Evolutionary conservation across 2,113 vertebrate genomes (phyloP), one percentile per base, ranked within the genome.

Genomic region (Furnarius figulus): DNA sequence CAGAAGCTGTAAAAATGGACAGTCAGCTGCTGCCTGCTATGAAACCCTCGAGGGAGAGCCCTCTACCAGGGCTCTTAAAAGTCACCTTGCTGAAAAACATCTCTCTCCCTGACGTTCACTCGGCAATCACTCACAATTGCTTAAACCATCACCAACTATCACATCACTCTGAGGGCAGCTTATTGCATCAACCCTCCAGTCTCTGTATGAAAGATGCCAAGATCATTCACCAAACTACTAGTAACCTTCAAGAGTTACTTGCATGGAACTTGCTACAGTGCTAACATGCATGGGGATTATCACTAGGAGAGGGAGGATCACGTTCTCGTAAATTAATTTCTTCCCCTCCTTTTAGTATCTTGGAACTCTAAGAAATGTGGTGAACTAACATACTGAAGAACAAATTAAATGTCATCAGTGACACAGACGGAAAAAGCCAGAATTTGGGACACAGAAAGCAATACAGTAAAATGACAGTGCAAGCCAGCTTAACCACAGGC

Each of bases 111-210:
- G 56, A 40, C 0, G 1, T 16, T 74, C 6, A 2, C 73, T 65
- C 0, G 0, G 59, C 42, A 47, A 20, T 8, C 4, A 1, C 63
- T 86, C 68, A 46, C 49, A 33, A 14, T 1, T 68, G 30, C 5
- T 74, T 30, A 12, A 22, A 47, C 59, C 33, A 14, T 52, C 61
- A 52, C 40, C 44, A 76, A 5, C 58, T 24, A 7, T 12, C 22
- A 23, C 7, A 59, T 25, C 40, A 31, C 0, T 0, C 53, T 27
- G 37, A 37, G 53, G 33, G 23, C 77, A 90, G 65, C 49, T 58
- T 44, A 20, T 19, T 76, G 91, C 23, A 62, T 53, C 86, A 53
- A 15, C 30, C 20, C 35, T 77, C 55, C 74, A 23, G 8, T 20
- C 25, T 59, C 65, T 47, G 13, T 33, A 33, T 62, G 56, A 88